Conservation (phyloP, 2,113 vertebrate species). For the Tachysurus vachellii region DNA sequence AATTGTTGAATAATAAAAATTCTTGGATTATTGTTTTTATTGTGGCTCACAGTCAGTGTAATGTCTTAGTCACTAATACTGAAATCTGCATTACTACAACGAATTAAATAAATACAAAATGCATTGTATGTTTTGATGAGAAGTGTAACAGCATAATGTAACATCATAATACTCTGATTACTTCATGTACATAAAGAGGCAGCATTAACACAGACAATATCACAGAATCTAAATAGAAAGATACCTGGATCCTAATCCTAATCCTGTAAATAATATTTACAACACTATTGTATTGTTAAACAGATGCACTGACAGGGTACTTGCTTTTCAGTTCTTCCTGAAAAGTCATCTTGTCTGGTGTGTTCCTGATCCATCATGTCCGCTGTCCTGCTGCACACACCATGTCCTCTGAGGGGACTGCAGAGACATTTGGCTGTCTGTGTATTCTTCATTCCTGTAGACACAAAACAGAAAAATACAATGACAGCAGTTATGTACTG, state of each 20-base stretch:
- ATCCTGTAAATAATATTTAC: background rate
- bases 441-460: constrained; percentile 78
- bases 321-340: constrained; percentile 10
- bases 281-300: background rate
- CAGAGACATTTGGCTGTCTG: constrained; percentile 79
- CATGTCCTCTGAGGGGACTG: constrained; percentile 72
- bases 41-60: background rate
- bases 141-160: background rate
- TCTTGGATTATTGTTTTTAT: background rate
- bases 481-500: background rate
- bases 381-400: background rate
- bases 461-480: background rate
- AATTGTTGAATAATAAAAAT: background rate
- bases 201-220: background rate
- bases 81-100: background rate
- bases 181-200: background rate
- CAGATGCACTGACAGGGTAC: background rate
- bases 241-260: background rate
- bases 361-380: background rate
- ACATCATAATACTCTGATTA: background rate
- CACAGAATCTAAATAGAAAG: constrained; percentile 2
- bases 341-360: background rate
- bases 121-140: background rate
- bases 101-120: background rate
- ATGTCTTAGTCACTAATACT: background rate